A percentile compares a stretch with the other conserved stretches of the same genome.
Evolutionary conservation across 2,113 vertebrate species (phyloP).

Genomic region (Rattus norvegicus): DNA sequence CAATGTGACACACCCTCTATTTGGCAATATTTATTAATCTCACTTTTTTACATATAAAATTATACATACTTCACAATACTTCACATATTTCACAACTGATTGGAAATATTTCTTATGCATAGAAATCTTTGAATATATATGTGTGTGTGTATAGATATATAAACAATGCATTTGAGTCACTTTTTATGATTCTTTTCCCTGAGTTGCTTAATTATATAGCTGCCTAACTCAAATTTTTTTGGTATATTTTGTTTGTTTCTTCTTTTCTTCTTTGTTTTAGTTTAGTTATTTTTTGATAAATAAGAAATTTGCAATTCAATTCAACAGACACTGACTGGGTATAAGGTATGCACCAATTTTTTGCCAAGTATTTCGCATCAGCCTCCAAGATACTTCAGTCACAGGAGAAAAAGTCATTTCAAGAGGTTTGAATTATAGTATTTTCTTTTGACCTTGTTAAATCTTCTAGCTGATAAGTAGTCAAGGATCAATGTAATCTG

Average conservation of each 20-base stretch:
- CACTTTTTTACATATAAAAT: constrained; percentile 22
- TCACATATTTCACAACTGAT: constrained; percentile 36
- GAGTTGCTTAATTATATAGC: constrained; percentile 47
- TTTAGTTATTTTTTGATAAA: neutral
- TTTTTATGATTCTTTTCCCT: constrained; percentile 33
- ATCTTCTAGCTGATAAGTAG: constrained; percentile 49
- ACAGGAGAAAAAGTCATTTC: neutral
- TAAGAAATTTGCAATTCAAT: neutral
- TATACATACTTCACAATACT: neutral
- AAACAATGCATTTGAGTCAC: constrained; percentile 51
- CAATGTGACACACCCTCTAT: neutral
- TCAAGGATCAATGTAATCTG: constrained; percentile 58
- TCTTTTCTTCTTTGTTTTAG: no score
- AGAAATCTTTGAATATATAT: constrained; percentile 40
- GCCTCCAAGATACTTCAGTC: neutral
- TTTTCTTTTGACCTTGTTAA: constrained; percentile 49
- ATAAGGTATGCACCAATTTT: neutral
- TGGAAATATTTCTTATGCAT: constrained; percentile 30
- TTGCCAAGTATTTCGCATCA: neutral
- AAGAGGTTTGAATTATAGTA: neutral
- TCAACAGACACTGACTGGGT: constrained; percentile 7
- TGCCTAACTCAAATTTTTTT: neutral
- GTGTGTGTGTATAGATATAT: neutral
- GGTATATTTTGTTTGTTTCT: neutral
- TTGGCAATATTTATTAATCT: constrained; percentile 37